phyloP scores from a whole-genome alignment of 2,888 invertebrate species.

The Eupithecia abbreviata region DNA sequence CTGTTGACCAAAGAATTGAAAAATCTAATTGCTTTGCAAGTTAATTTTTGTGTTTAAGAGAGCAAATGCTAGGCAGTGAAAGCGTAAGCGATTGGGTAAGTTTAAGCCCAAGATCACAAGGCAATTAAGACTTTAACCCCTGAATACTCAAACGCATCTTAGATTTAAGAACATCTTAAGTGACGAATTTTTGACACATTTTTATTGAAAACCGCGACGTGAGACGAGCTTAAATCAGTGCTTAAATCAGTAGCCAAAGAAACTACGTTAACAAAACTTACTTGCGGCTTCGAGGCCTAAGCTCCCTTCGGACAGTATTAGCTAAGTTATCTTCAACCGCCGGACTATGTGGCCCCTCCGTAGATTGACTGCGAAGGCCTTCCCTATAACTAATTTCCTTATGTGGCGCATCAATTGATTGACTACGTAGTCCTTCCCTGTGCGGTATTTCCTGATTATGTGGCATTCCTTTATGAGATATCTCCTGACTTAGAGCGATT shows the following conservation, averaged over 20 bases:
- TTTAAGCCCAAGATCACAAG: not conserved
- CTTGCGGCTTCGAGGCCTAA: conserved; percentile 32
- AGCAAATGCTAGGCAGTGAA: not conserved
- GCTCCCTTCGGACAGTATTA: conserved; percentile 20
- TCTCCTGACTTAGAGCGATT: not conserved
- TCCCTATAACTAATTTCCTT: conserved; percentile 16
- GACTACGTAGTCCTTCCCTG: conserved; percentile 24
- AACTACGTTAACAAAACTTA: not conserved
- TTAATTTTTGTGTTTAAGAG: not conserved
- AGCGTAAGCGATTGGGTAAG: not conserved
- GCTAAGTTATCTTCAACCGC: conserved; percentile 22
- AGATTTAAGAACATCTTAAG: too few relatives aligned
- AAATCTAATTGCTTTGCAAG: not conserved
- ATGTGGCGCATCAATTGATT: conserved; percentile 10
- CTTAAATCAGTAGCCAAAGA: not conserved
- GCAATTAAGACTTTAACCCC: not conserved
- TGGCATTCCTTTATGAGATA: not conserved
- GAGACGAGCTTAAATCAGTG: too few relatives aligned
- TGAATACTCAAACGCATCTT: too few relatives aligned
- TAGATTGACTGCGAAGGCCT: conserved; percentile 24
- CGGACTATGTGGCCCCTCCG: conserved; percentile 21
- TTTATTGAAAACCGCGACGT: too few relatives aligned
- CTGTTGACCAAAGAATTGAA: too few relatives aligned
- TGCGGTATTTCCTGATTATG: not conserved
- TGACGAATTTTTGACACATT: too few relatives aligned